These are phyloP conservation scores for Drosophila suboccidentalis DNA, from an alignment of 2,888 invertebrate species.

Conservation along the genomic window DNA sequence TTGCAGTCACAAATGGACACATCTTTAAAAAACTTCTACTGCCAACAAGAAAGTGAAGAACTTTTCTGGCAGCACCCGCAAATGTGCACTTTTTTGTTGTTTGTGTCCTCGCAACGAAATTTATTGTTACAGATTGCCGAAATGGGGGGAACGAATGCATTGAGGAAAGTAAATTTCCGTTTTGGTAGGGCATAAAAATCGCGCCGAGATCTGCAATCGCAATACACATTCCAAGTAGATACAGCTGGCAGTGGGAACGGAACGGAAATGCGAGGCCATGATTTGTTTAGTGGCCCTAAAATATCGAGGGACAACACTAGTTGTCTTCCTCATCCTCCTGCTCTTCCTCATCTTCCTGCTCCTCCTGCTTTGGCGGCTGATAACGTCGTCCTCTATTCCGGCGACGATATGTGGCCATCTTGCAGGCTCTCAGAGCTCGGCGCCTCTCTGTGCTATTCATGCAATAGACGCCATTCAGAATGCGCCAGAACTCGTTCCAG, in stretches of 20 bases:
- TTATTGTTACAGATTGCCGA: slow-evolving; percentile 59
- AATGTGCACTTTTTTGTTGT: not conserved
- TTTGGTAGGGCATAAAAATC: slow-evolving; percentile 42
- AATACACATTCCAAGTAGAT: slow-evolving; percentile 42
- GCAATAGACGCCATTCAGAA: slow-evolving; percentile 18
- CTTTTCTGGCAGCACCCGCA: slow-evolving; percentile 19
- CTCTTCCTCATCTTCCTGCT: not conserved
- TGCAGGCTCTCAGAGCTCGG: slow-evolving; percentile 40
- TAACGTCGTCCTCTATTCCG: not conserved
- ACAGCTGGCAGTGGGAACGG: slow-evolving; percentile 7
- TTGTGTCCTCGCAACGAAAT: slow-evolving; percentile 39
- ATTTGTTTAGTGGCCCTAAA: slow-evolving; percentile 32
- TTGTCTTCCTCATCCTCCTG: slow-evolving; percentile 3
- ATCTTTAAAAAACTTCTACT: no score
- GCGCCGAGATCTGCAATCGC: slow-evolving; percentile 41
- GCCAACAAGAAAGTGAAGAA: slow-evolving; percentile 11
- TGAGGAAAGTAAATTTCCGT: slow-evolving; percentile 50
- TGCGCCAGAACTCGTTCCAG: not conserved
- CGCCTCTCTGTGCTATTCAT: slow-evolving; percentile 29
- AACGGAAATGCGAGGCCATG: slow-evolving; percentile 24
- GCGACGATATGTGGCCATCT: slow-evolving; percentile 17
- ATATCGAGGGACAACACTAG: slow-evolving; percentile 3
- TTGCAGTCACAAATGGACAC: not conserved
- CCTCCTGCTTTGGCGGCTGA: not conserved
- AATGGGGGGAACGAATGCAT: slow-evolving; percentile 19